Conservation (phyloP, 2,113 vertebrate species). For the Struthidea cinerea region DNA sequence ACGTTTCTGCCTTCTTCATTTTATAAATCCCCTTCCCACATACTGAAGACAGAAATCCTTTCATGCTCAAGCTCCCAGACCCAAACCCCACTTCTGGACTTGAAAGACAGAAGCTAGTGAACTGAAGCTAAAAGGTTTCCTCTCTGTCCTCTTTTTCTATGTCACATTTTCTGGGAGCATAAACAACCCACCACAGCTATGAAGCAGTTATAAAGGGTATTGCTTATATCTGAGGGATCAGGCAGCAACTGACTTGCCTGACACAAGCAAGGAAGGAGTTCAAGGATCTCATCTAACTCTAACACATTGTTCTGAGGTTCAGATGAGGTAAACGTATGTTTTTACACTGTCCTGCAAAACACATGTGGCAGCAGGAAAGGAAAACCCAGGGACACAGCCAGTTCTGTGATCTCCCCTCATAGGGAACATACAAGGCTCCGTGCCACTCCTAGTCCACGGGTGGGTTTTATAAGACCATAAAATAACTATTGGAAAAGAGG, state of each 20-base stretch:
- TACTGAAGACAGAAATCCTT: not conserved
- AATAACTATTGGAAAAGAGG: not conserved
- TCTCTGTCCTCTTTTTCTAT: not conserved
- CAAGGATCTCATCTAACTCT: not conserved
- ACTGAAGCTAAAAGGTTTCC: not conserved
- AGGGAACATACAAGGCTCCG: not conserved
- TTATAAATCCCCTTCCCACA: not conserved
- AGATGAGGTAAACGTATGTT: not conserved
- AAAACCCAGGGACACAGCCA: not conserved
- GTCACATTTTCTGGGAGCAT: not conserved
- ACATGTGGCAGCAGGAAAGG: not conserved
- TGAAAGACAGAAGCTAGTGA: not conserved
- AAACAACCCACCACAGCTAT: not conserved
- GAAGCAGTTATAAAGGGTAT: not conserved
- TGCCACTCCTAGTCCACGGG: accelerated
- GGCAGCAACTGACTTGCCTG: not conserved
- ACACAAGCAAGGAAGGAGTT: not conserved
- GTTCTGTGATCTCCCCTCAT: accelerated
- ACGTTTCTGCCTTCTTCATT: not conserved
- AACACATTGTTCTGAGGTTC: not conserved
- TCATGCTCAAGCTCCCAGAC: not conserved
- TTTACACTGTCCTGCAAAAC: not conserved
- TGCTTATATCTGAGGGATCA: not conserved
- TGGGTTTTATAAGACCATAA: not conserved
- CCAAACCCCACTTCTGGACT: not conserved